A percentile compares a stretch with the other conserved stretches of the same genome.
Evolutionary conservation across 2,888 invertebrate genomes (phyloP).

Genomic region (Rhyacophila evoluta): DNA sequence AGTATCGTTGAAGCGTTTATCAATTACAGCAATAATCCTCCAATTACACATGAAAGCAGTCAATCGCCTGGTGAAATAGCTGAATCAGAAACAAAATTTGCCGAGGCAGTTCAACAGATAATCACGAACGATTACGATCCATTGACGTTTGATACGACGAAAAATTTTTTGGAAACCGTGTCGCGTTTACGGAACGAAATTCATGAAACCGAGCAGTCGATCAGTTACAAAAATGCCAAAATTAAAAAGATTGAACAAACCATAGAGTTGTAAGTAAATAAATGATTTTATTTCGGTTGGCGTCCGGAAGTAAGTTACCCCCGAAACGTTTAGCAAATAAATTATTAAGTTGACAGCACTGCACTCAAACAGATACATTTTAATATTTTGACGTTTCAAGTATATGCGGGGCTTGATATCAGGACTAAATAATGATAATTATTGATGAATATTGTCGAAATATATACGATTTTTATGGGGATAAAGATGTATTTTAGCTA

Average conservation of each 20-base stretch:
- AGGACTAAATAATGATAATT: too few relatives aligned
- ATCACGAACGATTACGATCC: slow-evolving; percentile 47
- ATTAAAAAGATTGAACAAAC: slow-evolving; percentile 62
- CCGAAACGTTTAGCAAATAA: too few relatives aligned
- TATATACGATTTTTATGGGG: too few relatives aligned
- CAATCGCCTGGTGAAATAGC: slow-evolving; percentile 23
- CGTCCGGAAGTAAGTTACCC: too few relatives aligned
- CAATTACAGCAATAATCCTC: slow-evolving; percentile 61
- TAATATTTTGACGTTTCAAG: too few relatives aligned
- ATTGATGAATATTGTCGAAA: too few relatives aligned
- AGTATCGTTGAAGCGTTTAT: slow-evolving; percentile 58
- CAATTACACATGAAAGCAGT: slow-evolving; percentile 57
- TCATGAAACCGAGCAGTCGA: slow-evolving; percentile 60
- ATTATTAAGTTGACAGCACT: too few relatives aligned
- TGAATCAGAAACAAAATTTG: slow-evolving; percentile 32
- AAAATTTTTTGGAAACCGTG: slow-evolving; percentile 44
- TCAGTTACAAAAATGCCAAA: slow-evolving; percentile 61
- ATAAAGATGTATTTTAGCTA: too few relatives aligned
- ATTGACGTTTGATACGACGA: slow-evolving; percentile 39
- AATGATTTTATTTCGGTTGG: neutral
- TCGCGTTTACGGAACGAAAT: slow-evolving; percentile 59
- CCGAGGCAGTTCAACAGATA: slow-evolving; percentile 39
- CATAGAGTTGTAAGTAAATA: slow-evolving; percentile 60
- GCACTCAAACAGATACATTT: too few relatives aligned
- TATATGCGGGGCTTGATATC: too few relatives aligned